Conservation (phyloP, 2,113 vertebrate genomes). For the Eurystomus gularis region DNA sequence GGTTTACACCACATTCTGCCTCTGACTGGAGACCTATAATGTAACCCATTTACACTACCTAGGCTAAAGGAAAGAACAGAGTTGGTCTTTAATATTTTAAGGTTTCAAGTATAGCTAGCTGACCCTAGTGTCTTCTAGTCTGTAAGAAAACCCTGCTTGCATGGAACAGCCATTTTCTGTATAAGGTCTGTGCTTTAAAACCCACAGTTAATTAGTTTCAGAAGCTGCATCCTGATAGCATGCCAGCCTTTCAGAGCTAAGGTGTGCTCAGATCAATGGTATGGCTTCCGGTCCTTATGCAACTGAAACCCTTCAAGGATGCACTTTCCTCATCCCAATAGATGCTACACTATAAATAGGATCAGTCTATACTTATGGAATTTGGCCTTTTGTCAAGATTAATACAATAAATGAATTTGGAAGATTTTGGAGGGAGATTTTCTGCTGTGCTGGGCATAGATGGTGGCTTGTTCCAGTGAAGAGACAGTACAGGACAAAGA, state of each 20-base stretch:
- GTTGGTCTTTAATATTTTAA: background rate
- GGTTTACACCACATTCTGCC: background rate
- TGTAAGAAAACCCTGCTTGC: background rate
- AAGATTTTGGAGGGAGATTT: constrained; percentile 17
- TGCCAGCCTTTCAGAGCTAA: background rate
- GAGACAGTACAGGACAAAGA: background rate
- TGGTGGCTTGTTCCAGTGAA: background rate
- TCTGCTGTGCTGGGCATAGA: background rate
- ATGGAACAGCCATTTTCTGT: background rate
- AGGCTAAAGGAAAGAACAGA: background rate
- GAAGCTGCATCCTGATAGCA: background rate
- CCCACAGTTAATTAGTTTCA: background rate
- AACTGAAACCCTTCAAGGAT: background rate
- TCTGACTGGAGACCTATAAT: background rate
- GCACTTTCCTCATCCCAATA: background rate
- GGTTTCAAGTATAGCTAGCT: background rate
- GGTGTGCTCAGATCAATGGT: background rate
- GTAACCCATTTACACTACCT: background rate
- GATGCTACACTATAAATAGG: background rate
- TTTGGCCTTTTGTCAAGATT: background rate
- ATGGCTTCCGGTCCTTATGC: background rate
- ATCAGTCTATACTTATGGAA: background rate
- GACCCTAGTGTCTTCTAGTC: background rate
- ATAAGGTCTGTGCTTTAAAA: background rate
- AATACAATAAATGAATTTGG: background rate